phyloP scores from a whole-genome alignment of 2,888 invertebrate species.

The Mycogona germanica region DNA sequence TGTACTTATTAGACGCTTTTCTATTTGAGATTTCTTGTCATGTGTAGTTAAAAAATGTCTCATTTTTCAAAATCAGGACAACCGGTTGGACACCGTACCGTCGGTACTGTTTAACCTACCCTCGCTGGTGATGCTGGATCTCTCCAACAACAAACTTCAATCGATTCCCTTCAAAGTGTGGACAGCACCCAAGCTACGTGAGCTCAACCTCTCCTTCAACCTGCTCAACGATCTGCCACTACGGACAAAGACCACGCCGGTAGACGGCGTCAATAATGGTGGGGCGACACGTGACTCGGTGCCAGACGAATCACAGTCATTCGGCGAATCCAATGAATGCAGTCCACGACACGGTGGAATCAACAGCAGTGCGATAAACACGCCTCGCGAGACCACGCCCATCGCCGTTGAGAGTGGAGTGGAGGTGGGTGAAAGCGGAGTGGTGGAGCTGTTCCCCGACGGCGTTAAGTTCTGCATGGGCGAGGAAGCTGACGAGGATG shows the following conservation, averaged over 20 bases:
- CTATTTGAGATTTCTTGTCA: no score
- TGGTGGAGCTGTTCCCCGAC: slow-evolving; percentile 5
- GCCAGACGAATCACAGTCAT: no score
- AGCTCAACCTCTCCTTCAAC: slow-evolving; percentile 82
- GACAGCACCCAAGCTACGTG: slow-evolving; percentile 70
- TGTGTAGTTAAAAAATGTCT: no score
- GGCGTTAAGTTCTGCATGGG: slow-evolving; percentile 34
- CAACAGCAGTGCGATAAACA: no score
- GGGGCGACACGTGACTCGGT: neutral
- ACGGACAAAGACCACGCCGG: slow-evolving; percentile 5
- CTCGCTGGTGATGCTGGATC: slow-evolving; percentile 63
- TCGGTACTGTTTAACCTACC: slow-evolving; percentile 69
- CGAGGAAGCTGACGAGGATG: slow-evolving; percentile 1
- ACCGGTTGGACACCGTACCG: slow-evolving; percentile 70
- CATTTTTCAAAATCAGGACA: no score
- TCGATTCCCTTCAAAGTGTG: slow-evolving; percentile 71
- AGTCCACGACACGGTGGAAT: slow-evolving; percentile 4
- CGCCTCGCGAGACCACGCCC: neutral
- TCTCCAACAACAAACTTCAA: slow-evolving; percentile 88
- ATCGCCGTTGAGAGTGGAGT: neutral
- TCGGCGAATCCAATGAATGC: slow-evolving; percentile 1
- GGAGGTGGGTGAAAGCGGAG: neutral
- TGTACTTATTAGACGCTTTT: no score
- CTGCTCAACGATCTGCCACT: slow-evolving; percentile 56
- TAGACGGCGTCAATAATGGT: neutral